Conservation (phyloP, 2,797 vertebrate genomes). For the Ceyx erithaca region DNA sequence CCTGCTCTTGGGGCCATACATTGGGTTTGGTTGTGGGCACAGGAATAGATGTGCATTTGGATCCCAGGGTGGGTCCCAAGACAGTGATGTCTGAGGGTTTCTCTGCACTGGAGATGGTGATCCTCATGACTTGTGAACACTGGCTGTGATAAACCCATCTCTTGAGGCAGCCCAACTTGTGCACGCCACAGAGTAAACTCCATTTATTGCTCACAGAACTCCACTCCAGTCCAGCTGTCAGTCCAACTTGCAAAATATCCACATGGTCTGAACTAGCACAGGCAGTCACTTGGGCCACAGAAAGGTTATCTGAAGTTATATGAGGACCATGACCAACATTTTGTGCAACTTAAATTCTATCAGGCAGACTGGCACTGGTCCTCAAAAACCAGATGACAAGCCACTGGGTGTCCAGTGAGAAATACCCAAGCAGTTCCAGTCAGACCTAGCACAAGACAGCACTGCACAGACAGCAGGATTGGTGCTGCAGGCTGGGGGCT, state of each 20-base stretch:
- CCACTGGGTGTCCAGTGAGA: neutral
- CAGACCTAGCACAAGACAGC: accelerated
- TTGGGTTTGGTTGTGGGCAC: neutral
- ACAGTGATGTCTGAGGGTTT: neutral
- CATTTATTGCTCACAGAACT: neutral
- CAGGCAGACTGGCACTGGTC: neutral
- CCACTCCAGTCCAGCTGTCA: neutral
- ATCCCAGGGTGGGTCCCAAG: neutral
- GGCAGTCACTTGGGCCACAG: neutral
- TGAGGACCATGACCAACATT: neutral
- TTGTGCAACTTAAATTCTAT: neutral
- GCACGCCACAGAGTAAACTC: neutral
- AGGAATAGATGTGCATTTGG: neutral
- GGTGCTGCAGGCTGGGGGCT: neutral
- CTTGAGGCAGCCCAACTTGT: neutral
- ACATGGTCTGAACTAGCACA: neutral
- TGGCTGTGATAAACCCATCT: neutral
- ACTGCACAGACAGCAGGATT: accelerated
- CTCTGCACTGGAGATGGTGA: neutral
- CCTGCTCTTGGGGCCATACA: neutral
- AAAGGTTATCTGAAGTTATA: neutral
- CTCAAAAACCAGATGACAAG: neutral
- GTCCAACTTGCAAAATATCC: neutral
- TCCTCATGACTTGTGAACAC: too few relatives aligned
- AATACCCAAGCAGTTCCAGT: neutral